Base-by-base conservation (phyloP, 2,797 vertebrate genomes). In the Darevskia nairensis region DNA sequence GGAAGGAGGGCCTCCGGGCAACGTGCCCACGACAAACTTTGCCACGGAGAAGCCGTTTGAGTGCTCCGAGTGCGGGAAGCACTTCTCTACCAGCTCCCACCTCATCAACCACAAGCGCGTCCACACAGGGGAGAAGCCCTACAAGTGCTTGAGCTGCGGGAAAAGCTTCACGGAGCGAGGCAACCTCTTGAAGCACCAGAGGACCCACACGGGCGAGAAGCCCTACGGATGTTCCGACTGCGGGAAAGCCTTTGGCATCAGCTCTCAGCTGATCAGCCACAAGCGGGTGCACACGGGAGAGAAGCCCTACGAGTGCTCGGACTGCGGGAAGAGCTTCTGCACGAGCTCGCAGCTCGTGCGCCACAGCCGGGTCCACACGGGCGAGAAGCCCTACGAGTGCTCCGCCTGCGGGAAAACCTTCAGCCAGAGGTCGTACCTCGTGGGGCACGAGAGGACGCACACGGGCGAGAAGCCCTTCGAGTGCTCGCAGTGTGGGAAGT, bases 161-260 rank as follows among this genome's bases (percentile, higher is more conserved):
- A 84, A 74, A 55, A 84, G 82, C 46, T 84, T 84, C 69, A 84
- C 82, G 1, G 82, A 84, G 82, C 72, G 69, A 84, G 82, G 82
- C 23, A 84, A 84, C 32, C 82, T 84, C 17, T 50, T 84, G 23
- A 84, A 84, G 27, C 82, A 84, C 21, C 82, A 84, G 71, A 74
- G 82, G 15, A 84, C 46, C 10, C 82, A 84, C 71, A 84, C 82
- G 0, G 82, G 71, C 11, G 82, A 84, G 32, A 84, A 84, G 13
- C 82, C 82, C 2, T 84, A 84, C 7, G 82, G 17, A 8, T 84
- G 82, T 23, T 74, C 82, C 0, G 82, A 84, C 23, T 84, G 82
- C 5, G 82, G 82, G 32, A 84, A 84, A 11, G 71, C 82, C 71
- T 84, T 84, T 19, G 71, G 71, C 50, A 84, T 84, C 21, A 84